A percentile compares a stretch with the other conserved stretches of the same genome.
These are phyloP conservation scores for Andrena minutula DNA, from an alignment of 2,888 invertebrate species.

Conservation along the genomic window DNA sequence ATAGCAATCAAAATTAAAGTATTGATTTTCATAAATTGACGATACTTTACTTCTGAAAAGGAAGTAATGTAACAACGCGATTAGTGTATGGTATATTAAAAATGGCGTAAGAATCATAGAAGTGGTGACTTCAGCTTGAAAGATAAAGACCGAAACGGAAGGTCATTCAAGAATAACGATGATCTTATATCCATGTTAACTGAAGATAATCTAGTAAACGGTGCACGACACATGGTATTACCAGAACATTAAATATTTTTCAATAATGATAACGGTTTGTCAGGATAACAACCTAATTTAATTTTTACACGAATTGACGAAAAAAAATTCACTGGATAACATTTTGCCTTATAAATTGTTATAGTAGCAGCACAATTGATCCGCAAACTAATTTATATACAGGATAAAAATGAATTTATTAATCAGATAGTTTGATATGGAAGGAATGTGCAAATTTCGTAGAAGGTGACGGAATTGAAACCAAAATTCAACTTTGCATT, in stretches of 20 bases:
- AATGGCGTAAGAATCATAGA: conserved; percentile 2
- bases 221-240: too few species aligned
- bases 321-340: background rate
- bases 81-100: background rate
- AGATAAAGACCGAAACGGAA: conserved; percentile 1
- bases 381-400: too few species aligned
- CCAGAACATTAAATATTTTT: too few species aligned
- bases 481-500: too few species aligned
- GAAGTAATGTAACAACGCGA: too few species aligned
- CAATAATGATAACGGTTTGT: too few species aligned
- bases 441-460: too few species aligned
- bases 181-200: background rate
- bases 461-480: too few species aligned
- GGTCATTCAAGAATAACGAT: conserved; percentile 17
- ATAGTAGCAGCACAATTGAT: too few species aligned
- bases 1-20: background rate
- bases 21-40: background rate
- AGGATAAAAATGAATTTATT: too few species aligned
- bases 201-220: background rate
- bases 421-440: too few species aligned
- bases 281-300: background rate
- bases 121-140: background rate
- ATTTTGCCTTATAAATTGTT: background rate
- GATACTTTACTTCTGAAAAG: too few species aligned
- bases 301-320: background rate